Evolutionary conservation across 1,140 invertebrate species (phyloP).

Genomic region (Heliconius eleuchia): DNA sequence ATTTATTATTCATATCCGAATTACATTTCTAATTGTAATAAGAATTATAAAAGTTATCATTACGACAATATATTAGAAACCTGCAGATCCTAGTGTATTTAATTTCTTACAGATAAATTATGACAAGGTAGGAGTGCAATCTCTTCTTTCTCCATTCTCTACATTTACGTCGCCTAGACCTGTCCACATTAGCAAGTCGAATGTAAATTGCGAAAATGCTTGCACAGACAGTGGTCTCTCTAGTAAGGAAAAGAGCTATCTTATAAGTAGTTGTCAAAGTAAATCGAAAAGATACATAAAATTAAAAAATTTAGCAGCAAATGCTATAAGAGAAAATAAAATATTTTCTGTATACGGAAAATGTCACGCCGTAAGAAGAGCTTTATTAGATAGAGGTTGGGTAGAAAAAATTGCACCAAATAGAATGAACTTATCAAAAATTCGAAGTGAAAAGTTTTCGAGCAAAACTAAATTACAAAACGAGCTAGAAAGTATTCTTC

Average conservation of each 20-base stretch:
- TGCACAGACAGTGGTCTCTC: constrained; percentile 51
- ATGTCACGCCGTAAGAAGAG: constrained; percentile 74
- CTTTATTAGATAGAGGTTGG: constrained; percentile 83
- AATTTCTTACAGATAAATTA: constrained; percentile 41
- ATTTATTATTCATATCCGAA: no score
- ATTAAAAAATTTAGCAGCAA: constrained; percentile 59
- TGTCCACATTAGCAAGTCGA: constrained; percentile 25
- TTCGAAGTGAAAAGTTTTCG: constrained; percentile 64
- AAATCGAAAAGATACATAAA: constrained; percentile 53
- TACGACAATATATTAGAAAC: neutral
- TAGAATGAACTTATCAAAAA: constrained; percentile 62
- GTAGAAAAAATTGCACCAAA: constrained; percentile 81
- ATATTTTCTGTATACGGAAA: constrained; percentile 72
- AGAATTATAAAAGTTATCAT: no score
- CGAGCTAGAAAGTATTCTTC: constrained; percentile 70
- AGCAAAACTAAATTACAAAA: constrained; percentile 61
- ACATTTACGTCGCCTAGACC: constrained; percentile 37
- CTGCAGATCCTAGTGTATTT: neutral
- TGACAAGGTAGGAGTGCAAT: constrained; percentile 47
- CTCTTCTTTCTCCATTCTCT: constrained; percentile 52
- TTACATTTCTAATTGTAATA: no score
- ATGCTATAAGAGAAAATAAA: constrained; percentile 66
- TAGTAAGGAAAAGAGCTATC: constrained; percentile 62
- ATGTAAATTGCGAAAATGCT: constrained; percentile 34
- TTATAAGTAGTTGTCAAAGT: constrained; percentile 62